These are phyloP conservation scores for Amphiura filiformis DNA, from an alignment of 35 echinoderm and acorn worm species.

Conservation along the genomic window DNA sequence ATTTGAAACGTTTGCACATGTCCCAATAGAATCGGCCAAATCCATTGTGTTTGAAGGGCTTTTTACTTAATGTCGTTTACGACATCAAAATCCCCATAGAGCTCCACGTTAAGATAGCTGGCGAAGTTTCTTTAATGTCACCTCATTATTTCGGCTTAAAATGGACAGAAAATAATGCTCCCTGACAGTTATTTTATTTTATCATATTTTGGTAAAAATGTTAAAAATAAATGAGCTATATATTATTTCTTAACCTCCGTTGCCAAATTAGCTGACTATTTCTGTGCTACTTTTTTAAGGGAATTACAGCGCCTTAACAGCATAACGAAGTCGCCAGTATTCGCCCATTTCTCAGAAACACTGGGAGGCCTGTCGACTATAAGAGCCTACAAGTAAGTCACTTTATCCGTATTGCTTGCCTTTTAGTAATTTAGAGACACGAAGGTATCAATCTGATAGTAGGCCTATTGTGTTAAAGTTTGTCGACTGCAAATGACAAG, in stretches of 20 bases:
- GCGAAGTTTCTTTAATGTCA: too few species aligned
- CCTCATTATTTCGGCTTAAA: too few species aligned
- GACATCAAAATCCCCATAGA: too few species aligned
- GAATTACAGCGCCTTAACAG: neutral
- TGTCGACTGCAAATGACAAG: neutral
- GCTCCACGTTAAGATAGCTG: too few species aligned
- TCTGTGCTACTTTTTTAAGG: neutral
- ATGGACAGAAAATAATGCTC: neutral
- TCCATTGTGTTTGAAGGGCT: too few species aligned
- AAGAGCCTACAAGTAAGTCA: neutral
- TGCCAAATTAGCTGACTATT: neutral
- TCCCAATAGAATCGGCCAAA: too few species aligned
- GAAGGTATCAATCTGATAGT: neutral
- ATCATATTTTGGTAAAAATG: neutral
- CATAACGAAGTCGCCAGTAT: neutral
- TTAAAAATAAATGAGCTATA: neutral
- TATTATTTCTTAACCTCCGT: neutral
- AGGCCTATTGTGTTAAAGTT: neutral
- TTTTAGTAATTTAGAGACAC: neutral
- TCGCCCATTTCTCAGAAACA: too few species aligned
- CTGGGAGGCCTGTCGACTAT: neutral
- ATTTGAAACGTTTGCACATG: too few species aligned
- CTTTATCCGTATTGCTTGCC: too few species aligned
- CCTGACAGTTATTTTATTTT: neutral
- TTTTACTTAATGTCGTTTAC: too few species aligned